Conservation (phyloP, 2,113 vertebrate species). For the Larimichthys polyactis region DNA sequence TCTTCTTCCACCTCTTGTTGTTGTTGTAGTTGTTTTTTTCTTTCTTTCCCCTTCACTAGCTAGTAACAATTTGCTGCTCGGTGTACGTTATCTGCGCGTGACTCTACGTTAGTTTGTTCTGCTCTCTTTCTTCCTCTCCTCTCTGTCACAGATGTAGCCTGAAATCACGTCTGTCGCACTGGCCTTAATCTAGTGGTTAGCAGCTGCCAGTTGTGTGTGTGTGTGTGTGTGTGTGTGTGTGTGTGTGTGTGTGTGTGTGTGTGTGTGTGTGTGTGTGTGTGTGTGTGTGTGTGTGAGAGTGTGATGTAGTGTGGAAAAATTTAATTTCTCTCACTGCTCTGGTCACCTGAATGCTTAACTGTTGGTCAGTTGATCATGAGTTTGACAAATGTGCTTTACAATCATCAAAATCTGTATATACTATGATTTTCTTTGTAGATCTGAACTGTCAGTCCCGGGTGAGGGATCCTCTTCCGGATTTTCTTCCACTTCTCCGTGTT, state of each 20-base stretch:
- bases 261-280: slow-evolving; percentile 15
- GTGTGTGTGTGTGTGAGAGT: too few relatives aligned
- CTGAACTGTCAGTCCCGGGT: too few relatives aligned
- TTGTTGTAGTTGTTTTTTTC: slow-evolving; percentile 10
- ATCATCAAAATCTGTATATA: too few relatives aligned
- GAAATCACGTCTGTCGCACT: slow-evolving; percentile 77
- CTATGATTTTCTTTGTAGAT: too few relatives aligned
- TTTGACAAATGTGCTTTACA: neutral
- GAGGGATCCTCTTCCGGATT: too few relatives aligned
- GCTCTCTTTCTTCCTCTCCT: slow-evolving; percentile 62
- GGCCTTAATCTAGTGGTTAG: slow-evolving; percentile 79
- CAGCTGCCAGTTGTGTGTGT: slow-evolving; percentile 68
- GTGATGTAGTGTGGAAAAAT: slow-evolving; percentile 49
- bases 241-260: slow-evolving; percentile 2
- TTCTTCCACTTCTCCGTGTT: too few relatives aligned
- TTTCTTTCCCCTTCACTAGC: slow-evolving; percentile 51
- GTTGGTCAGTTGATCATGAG: slow-evolving; percentile 20
- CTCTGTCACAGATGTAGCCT: slow-evolving; percentile 76
- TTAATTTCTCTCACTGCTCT: slow-evolving; percentile 26
- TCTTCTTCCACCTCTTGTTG: slow-evolving; percentile 24
- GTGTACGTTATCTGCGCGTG: slow-evolving; percentile 53
- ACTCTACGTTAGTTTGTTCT: slow-evolving; percentile 67
- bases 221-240: neutral
- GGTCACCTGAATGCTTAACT: slow-evolving; percentile 44
- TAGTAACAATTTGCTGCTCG: slow-evolving; percentile 62